phyloP scores from a whole-genome alignment of 2,113 vertebrate genomes.

The Artemisiospiza belli region DNA sequence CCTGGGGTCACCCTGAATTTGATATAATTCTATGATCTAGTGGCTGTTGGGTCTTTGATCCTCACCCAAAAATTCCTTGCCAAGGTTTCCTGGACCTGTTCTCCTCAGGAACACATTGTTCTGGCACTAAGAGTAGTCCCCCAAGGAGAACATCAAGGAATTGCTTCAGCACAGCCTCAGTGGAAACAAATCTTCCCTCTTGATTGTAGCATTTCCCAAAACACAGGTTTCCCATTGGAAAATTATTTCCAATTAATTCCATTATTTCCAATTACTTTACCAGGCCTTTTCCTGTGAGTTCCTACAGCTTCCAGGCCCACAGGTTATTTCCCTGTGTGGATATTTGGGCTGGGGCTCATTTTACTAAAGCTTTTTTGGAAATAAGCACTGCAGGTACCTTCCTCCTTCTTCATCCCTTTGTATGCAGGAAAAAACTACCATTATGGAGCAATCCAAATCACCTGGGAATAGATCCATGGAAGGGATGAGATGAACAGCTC shows the following conservation, averaged over 20 bases:
- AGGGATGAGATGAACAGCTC: neutral
- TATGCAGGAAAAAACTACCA: accelerated
- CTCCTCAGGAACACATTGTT: neutral
- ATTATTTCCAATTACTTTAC: neutral
- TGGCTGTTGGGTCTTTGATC: neutral
- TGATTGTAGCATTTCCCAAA: neutral
- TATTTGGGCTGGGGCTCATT: accelerated
- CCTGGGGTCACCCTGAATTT: too few species aligned
- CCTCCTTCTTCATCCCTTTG: neutral
- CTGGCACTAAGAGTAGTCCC: neutral
- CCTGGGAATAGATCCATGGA: neutral
- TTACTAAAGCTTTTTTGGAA: neutral
- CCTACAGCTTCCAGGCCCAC: neutral
- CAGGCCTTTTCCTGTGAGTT: neutral
- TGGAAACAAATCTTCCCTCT: neutral
- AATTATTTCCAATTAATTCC: too few species aligned
- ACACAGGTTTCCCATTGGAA: neutral
- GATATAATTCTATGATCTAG: neutral
- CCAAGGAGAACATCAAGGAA: neutral
- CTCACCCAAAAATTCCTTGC: neutral
- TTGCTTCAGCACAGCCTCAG: neutral
- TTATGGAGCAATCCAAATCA: neutral
- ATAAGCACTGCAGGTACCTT: neutral
- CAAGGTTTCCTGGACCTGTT: neutral
- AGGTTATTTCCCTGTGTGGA: neutral